Conservation (phyloP, 2,888 invertebrate genomes). For the Microctonus aethiopoides region DNA sequence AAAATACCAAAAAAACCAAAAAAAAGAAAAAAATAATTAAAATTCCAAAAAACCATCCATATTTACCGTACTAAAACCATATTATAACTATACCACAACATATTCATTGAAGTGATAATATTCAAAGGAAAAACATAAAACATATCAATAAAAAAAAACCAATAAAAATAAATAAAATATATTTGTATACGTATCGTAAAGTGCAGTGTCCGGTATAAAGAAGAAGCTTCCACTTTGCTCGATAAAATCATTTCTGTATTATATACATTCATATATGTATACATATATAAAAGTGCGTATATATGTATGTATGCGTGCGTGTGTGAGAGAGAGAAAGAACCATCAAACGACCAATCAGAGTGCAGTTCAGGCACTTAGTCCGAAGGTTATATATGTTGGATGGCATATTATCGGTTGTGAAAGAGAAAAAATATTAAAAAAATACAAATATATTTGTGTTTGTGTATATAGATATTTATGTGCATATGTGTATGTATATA, state of each 20-base stretch:
- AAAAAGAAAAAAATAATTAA: no score
- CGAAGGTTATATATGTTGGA: slow-evolving; percentile 41
- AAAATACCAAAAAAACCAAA: no score
- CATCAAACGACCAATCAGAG: slow-evolving; percentile 29
- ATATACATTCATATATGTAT: neutral
- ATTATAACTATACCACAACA: no score
- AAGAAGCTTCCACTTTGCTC: neutral
- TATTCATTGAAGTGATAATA: no score
- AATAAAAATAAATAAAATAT: neutral
- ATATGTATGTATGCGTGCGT: slow-evolving; percentile 2
- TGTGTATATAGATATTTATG: no score
- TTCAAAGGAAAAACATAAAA: no score
- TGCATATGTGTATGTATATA: no score
- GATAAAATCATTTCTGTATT: neutral
- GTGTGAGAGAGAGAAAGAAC: neutral
- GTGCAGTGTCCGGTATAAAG: neutral
- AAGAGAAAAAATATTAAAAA: slow-evolving; percentile 30
- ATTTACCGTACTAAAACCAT: no score
- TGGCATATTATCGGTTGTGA: slow-evolving; percentile 41
- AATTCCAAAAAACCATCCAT: no score
- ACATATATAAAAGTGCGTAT: neutral
- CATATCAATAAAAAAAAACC: neutral
- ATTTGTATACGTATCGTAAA: neutral
- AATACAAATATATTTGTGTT: slow-evolving; percentile 38
- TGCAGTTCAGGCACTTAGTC: slow-evolving; percentile 41